Percentiles rank a stretch among this genome's conserved stretches.
These are phyloP conservation scores for Xenopus petersii DNA, from an alignment of 2,797 vertebrate genomes.

Conservation along the genomic window DNA sequence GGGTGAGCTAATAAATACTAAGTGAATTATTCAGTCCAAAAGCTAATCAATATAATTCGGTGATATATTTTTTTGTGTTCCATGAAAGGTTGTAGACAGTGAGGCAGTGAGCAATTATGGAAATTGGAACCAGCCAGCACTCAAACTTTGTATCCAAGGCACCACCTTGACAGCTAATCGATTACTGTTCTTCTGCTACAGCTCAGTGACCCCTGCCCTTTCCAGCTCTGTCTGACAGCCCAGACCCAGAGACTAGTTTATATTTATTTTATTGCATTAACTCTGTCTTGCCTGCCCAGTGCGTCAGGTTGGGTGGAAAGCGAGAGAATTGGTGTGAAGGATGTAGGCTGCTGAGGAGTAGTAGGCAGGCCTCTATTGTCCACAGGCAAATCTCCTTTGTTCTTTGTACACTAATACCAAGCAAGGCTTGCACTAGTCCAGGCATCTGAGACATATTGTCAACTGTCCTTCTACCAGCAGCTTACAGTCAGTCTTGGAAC, in stretches of 20 bases:
- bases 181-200: slow-evolving; percentile 75
- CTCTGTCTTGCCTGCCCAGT: slow-evolving; percentile 66
- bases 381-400: slow-evolving; percentile 23
- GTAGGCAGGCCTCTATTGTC: slow-evolving; percentile 25
- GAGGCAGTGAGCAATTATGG: slow-evolving; percentile 83
- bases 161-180: slow-evolving; percentile 80
- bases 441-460: background rate
- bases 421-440: background rate
- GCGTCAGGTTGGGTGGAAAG: slow-evolving; percentile 6
- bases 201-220: slow-evolving; percentile 74
- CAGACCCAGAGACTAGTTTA: slow-evolving; percentile 78
- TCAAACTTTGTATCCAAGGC: slow-evolving; percentile 80
- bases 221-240: slow-evolving; percentile 74
- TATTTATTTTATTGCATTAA: slow-evolving; percentile 84
- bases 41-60: slow-evolving; percentile 84
- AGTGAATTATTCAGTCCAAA: slow-evolving; percentile 83
- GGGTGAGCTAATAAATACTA: slow-evolving; percentile 86
- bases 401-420: background rate
- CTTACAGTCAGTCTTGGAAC: no score
- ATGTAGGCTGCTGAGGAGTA: background rate
- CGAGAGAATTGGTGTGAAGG: slow-evolving; percentile 8
- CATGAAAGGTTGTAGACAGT: slow-evolving; percentile 81
- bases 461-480: background rate
- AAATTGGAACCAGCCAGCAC: slow-evolving; percentile 77
- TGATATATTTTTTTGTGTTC: slow-evolving; percentile 79